A percentile compares a stretch with the other conserved stretches of the same genome.
These are phyloP conservation scores for Helleia helle DNA, from an alignment of 2,888 invertebrate species.

Conservation along the genomic window DNA sequence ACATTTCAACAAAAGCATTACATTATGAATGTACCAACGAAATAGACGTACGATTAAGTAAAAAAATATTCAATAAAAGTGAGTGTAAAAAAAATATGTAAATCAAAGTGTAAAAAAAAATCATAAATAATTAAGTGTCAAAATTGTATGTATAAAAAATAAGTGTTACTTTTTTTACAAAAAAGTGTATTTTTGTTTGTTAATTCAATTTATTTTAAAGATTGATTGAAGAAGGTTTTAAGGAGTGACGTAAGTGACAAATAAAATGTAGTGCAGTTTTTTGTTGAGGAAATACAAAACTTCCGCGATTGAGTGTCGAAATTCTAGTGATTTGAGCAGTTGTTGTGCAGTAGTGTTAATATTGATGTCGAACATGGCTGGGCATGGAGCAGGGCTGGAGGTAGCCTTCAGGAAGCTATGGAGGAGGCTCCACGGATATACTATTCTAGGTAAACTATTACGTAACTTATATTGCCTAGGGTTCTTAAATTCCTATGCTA, in stretches of 20 bases:
- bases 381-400: constrained; percentile 24
- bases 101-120: background rate
- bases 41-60: background rate
- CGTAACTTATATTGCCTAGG: too few species aligned
- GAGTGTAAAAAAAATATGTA: background rate
- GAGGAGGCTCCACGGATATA: constrained; percentile 47
- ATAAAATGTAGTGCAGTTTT: constrained; percentile 6
- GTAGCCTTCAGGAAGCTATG: constrained; percentile 37
- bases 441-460: constrained; percentile 50
- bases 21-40: background rate
- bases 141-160: too few species aligned
- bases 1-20: background rate
- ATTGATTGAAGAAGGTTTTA: too few species aligned
- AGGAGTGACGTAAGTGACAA: constrained; percentile 3
- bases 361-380: too few species aligned
- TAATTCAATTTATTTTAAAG: too few species aligned
- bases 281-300: background rate
- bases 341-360: background rate
- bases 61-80: background rate
- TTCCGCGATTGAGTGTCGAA: background rate
- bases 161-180: too few species aligned
- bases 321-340: constrained; percentile 1
- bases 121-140: background rate
- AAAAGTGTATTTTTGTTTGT: too few species aligned
- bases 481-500: too few species aligned